Percentiles rank a stretch among this genome's conserved stretches.
phyloP scores from a whole-genome alignment of 2,797 vertebrate genomes.

The Echeneis naucrates region DNA sequence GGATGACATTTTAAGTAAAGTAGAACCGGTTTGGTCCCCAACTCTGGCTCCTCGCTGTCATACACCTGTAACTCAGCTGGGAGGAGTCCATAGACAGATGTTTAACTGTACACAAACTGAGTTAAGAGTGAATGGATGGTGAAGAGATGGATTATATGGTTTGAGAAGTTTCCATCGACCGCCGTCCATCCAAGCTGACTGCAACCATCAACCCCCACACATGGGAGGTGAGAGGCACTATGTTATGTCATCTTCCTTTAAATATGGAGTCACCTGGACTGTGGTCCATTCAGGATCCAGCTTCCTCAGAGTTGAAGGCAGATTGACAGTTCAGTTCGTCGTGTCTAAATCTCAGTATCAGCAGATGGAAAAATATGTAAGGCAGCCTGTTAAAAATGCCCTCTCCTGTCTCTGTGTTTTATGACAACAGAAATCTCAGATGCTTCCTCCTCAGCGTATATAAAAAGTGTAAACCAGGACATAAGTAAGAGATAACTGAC shows the following conservation, averaged over 20 bases:
- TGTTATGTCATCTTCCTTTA: neutral
- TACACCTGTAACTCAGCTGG: neutral
- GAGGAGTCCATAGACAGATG: neutral
- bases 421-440: neutral
- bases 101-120: neutral
- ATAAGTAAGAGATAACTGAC: neutral
- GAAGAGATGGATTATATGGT: too few species aligned
- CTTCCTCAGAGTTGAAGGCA: slow-evolving; percentile 5
- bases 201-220: too few species aligned
- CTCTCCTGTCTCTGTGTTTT: neutral
- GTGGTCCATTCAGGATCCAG: slow-evolving; percentile 15
- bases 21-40: too few species aligned
- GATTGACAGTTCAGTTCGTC: slow-evolving; percentile 37
- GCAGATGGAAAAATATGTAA: slow-evolving; percentile 1
- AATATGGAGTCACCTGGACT: neutral
- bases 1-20: too few species aligned
- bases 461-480: neutral
- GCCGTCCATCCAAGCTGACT: neutral
- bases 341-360: slow-evolving; percentile 18
- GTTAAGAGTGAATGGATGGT: neutral
- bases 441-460: neutral
- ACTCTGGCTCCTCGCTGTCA: too few species aligned
- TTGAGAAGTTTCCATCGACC: neutral
- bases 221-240: neutral
- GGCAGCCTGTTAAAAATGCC: slow-evolving; percentile 2